phyloP scores from a whole-genome alignment of 2,113 vertebrate genomes.

The Isichthys henryi region DNA sequence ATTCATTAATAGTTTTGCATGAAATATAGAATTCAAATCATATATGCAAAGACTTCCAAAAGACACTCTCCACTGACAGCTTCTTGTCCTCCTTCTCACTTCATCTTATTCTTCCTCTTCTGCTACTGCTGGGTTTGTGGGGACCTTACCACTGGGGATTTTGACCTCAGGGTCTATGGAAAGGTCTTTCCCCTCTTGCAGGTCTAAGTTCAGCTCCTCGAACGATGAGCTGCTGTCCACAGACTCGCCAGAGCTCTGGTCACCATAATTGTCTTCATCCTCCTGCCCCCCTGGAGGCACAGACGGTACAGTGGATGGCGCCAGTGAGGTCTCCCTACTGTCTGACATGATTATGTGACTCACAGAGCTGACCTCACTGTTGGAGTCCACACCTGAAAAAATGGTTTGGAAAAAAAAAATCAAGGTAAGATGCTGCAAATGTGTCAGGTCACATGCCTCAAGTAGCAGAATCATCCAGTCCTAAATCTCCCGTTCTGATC shows the following conservation, averaged over 20 bases:
- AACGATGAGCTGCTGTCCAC: slow-evolving; percentile 72
- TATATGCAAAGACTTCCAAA: neutral
- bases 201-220: slow-evolving; percentile 72
- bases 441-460: neutral
- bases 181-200: slow-evolving; percentile 31
- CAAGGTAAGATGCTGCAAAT: neutral
- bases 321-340: slow-evolving; percentile 64
- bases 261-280: slow-evolving; percentile 41
- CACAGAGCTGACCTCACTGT: slow-evolving; percentile 57
- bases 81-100: neutral
- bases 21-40: neutral
- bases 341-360: slow-evolving; percentile 58
- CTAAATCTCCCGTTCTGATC: neutral
- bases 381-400: slow-evolving; percentile 35
- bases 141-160: slow-evolving; percentile 9
- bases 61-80: neutral
- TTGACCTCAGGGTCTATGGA: slow-evolving; percentile 23
- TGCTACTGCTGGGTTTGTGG: slow-evolving; percentile 28
- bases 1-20: neutral
- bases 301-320: slow-evolving; percentile 54
- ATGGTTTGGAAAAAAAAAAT: neutral
- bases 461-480: neutral
- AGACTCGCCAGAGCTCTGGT: slow-evolving; percentile 67
- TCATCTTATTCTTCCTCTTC: slow-evolving; percentile 19
- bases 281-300: slow-evolving; percentile 45